Evolutionary conservation across 2,797 vertebrate genomes (phyloP).

Genomic region (Coracias cyanogaster): DNA sequence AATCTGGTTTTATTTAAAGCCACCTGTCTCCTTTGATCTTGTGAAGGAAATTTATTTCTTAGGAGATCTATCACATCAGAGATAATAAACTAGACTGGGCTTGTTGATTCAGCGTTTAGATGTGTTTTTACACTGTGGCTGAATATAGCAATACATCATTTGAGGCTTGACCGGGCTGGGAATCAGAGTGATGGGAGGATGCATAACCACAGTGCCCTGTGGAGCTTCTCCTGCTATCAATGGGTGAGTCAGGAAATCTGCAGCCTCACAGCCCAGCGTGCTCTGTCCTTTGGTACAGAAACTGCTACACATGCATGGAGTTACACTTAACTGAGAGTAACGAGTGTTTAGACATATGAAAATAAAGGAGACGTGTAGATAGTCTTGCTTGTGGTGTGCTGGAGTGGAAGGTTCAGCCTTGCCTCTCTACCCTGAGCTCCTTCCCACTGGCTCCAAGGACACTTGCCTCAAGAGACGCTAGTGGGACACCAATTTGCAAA

Average conservation of each 20-base stretch:
- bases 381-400: neutral
- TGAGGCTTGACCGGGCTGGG: neutral
- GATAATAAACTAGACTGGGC: neutral
- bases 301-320: neutral
- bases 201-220: neutral
- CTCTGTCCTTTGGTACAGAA: neutral
- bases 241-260: neutral
- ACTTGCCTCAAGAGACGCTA: neutral
- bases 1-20: neutral
- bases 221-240: neutral
- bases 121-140: neutral
- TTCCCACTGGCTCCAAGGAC: neutral
- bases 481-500: neutral
- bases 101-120: neutral
- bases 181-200: neutral
- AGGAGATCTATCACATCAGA: neutral
- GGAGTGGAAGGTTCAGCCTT: neutral
- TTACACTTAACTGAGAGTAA: neutral
- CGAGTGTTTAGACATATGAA: neutral
- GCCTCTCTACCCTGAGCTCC: neutral
- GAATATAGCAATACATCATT: neutral
- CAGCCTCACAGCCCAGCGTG: neutral
- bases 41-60: neutral
- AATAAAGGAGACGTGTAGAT: neutral
- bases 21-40: neutral